phyloP scores from a whole-genome alignment of 2,797 vertebrate genomes.

The Darevskia nairensis region DNA sequence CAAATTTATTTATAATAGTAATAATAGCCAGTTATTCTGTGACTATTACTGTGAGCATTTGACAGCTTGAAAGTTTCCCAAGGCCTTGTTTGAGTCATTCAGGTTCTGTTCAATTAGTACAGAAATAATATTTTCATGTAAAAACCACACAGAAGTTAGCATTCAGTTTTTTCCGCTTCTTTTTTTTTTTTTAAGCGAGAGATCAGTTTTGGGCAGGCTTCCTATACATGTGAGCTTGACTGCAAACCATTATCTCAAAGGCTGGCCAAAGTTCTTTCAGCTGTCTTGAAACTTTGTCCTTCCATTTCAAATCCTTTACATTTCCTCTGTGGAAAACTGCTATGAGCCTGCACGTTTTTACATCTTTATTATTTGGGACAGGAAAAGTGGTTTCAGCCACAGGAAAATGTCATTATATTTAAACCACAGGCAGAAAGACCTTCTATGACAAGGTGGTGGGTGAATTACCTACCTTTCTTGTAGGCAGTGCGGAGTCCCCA shows the following conservation, averaged over 20 bases:
- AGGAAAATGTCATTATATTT: conserved; percentile 51
- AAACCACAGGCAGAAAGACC: neutral
- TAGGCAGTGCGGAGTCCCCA: too few relatives aligned
- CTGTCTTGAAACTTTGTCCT: conserved; percentile 46
- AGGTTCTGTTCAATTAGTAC: conserved; percentile 5
- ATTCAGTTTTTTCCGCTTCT: conserved; percentile 48
- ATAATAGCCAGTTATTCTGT: neutral
- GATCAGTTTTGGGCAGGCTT: conserved; percentile 42
- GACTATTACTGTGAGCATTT: neutral
- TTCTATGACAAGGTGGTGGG: neutral
- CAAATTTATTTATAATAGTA: neutral
- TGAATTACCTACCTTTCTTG: too few relatives aligned
- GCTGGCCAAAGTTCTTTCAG: conserved; percentile 42
- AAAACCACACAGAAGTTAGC: conserved; percentile 44
- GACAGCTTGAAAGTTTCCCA: neutral
- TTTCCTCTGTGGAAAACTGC: conserved; percentile 55
- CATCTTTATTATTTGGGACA: conserved; percentile 54
- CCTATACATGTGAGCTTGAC: conserved; percentile 50
- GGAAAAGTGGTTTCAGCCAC: conserved; percentile 39
- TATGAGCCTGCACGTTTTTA: conserved; percentile 42
- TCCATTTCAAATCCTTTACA: conserved; percentile 42
- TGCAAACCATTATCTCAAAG: conserved; percentile 56
- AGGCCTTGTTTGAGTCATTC: neutral
- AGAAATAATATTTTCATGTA: conserved; percentile 41
- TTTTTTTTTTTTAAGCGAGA: neutral